Evolutionary conservation across 37 sponge, comb jelly and placozoan genomes (phyloP).

Genomic region (Diacarnus erythraeanus): DNA sequence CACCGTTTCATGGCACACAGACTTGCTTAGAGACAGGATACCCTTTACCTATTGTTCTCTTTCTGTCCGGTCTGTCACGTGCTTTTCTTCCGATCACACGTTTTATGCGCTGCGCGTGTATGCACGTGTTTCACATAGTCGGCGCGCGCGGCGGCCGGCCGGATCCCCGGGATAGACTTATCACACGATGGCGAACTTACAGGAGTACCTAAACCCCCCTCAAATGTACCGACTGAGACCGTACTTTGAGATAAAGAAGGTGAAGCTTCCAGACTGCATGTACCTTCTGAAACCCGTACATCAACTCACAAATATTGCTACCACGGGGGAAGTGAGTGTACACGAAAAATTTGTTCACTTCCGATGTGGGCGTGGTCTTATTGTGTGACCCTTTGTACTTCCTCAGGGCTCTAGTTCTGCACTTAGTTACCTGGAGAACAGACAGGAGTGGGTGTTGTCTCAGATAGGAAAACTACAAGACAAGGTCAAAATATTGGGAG

Average conservation of each 20-base stretch:
- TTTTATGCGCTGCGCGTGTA: no score
- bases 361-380: not conserved
- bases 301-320: conserved; percentile 27
- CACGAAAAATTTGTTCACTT: not conserved
- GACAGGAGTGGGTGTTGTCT: conserved; percentile 51
- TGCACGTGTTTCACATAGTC: no score
- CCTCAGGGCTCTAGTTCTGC: conserved; percentile 27
- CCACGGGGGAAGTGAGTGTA: conserved; percentile 20
- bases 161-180: no score
- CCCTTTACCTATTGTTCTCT: no score
- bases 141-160: no score
- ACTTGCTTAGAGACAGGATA: no score
- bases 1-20: no score
- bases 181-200: conserved; percentile 26
- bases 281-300: conserved; percentile 59
- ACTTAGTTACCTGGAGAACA: conserved; percentile 59
- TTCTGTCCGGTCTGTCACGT: no score
- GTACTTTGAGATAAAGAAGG: conserved; percentile 75
- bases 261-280: conserved; percentile 81
- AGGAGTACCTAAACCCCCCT: conserved; percentile 23
- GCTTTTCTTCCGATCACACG: no score
- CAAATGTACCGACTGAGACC: conserved; percentile 69
- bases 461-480: conserved; percentile 53
- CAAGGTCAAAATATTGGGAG: conserved; percentile 26
- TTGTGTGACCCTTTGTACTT: not conserved